These are phyloP conservation scores for Meriones unguiculatus DNA, from an alignment of 2,113 vertebrate species.

Conservation along the genomic window DNA sequence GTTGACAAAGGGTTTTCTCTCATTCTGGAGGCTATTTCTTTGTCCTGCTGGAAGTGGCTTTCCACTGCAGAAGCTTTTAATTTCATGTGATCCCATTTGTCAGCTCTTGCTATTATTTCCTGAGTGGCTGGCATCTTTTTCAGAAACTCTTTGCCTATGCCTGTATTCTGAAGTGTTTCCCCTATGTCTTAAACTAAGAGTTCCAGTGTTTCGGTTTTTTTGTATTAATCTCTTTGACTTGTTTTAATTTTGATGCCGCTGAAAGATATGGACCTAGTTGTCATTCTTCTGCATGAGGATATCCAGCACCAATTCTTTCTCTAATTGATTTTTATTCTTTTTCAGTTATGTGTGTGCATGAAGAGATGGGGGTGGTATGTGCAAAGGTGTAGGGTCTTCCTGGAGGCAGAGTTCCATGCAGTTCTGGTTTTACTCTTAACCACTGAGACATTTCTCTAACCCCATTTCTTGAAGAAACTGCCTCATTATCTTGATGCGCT, in stretches of 20 bases:
- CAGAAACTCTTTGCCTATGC: not conserved
- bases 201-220: not conserved
- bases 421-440: not conserved
- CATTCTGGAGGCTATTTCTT: not conserved
- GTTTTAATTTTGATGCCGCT: not conserved
- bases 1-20: not conserved
- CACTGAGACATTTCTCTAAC: not conserved
- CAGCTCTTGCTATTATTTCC: not conserved
- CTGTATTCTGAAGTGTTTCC: not conserved
- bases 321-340: not conserved
- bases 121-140: not conserved
- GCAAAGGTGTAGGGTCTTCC: not conserved
- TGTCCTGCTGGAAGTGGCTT: not conserved
- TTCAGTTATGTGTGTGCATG: not conserved
- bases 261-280: not conserved
- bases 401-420: no score
- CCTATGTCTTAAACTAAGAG: not conserved
- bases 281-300: not conserved
- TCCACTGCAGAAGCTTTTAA: not conserved
- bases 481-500: not conserved
- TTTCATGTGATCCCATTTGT: not conserved
- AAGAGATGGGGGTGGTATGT: fast-evolving
- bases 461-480: not conserved
- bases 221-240: not conserved
- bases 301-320: not conserved